Evolutionary conservation across 2,888 invertebrate species (phyloP), one percentile per base, ranked within the genome.

Genomic region (Byasa hedistus): DNA sequence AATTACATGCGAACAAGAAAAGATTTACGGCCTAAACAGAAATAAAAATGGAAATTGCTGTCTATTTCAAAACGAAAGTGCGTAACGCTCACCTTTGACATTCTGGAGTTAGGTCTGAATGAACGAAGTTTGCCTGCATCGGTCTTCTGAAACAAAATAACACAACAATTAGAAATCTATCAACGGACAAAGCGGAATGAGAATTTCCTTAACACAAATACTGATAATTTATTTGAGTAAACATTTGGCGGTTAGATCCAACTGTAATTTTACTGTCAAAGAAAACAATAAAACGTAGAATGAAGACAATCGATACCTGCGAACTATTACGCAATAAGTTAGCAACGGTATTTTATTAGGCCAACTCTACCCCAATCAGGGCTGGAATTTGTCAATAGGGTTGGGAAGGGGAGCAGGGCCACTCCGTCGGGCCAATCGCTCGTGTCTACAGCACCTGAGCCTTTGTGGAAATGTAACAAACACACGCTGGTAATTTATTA

Each of bases 401-500:
- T n/a, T n/a, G n/a, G 66, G n/a, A n/a, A 66, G 61, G 39, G 58
- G 56, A 60, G 61, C 58, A 48, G 62, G 65, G 73, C 73, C 78
- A 75, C 78, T 84, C 83, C 82, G 85, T 84, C 79, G 80, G 78
- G 68, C 73, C 81, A 81, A 82, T 79, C 78, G 78, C 73, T 73
- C 73, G 78, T 74, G 79, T 79, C 79, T 72, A 77, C 73, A 76
- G 75, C 86, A 87, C 86, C 88, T 86, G 87, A 78, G 81, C 76
- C 23, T 68, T 66, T 69, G 69, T 64, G 64, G 61, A 56, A 71
- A 62, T 63, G 64, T 69, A 67, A 73, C 78, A 75, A 78, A 79
- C 80, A 80, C 75, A 78, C 78, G 79, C 71, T 69, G 72, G 78
- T 80, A 78, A 82, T 83, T 81, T 82, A 82, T 85, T 82, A 84